These are phyloP conservation scores for Aegotheles bennettii DNA, from an alignment of 2,113 vertebrate species.

Conservation along the genomic window DNA sequence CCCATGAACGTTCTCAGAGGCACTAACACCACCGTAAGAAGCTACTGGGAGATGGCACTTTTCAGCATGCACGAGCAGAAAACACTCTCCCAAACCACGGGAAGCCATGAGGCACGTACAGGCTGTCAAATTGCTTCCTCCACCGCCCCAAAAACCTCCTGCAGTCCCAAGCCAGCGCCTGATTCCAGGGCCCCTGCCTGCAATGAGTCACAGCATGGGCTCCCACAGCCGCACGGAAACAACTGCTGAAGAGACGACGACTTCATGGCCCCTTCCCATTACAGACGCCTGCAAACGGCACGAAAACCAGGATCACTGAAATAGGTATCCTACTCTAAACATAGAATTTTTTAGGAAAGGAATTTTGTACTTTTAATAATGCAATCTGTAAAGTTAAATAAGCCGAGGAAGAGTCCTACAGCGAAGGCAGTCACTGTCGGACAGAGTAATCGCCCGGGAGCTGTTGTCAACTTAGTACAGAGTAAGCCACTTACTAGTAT, in stretches of 20 bases:
- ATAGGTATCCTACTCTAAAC: not conserved
- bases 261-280: not conserved
- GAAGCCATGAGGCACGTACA: conserved; percentile 36
- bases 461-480: not conserved
- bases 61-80: fast-evolving
- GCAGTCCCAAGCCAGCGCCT: not conserved
- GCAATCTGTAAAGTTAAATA: not conserved
- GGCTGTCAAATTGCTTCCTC: conserved; percentile 73
- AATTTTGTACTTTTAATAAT: not conserved
- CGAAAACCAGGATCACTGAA: not conserved
- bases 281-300: not conserved
- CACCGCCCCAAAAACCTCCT: not conserved
- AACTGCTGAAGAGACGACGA: not conserved
- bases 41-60: not conserved
- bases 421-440: not conserved
- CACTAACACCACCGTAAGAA: fast-evolving
- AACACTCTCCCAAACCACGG: not conserved
- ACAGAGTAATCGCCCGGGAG: not conserved
- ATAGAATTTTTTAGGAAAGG: not conserved
- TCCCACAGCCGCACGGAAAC: not conserved
- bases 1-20: fast-evolving
- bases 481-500: not conserved
- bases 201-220: not conserved
- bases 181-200: not conserved
- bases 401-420: not conserved